phyloP scores from a whole-genome alignment of 2,113 vertebrate genomes.

The Kobus ellipsiprymnus region DNA sequence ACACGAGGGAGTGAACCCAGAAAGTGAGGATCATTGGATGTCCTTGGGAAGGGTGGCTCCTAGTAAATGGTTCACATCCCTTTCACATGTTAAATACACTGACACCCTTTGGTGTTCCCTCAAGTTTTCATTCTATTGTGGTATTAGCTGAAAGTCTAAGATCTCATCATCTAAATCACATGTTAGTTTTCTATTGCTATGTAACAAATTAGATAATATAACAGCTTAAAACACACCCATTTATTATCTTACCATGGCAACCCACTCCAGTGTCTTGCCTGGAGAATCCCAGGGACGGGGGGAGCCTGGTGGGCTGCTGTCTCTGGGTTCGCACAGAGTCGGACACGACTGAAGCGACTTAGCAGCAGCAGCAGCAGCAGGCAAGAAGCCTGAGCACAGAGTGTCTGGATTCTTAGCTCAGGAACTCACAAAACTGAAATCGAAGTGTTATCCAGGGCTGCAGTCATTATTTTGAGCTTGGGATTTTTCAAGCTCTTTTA shows the following conservation, averaged over 20 bases:
- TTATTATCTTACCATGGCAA: background rate
- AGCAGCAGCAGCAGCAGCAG: background rate
- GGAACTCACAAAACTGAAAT: background rate
- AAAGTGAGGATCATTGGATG: background rate
- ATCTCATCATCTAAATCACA: background rate
- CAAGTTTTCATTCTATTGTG: background rate
- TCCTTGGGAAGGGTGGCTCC: background rate
- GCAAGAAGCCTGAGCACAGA: background rate
- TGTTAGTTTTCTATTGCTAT: background rate
- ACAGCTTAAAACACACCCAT: background rate
- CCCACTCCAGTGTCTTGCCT: too few species aligned
- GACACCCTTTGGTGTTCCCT: background rate
- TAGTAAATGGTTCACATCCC: background rate
- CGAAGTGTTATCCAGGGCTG: background rate
- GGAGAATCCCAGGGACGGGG: too few species aligned
- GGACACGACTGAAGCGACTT: too few species aligned
- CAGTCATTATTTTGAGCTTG: background rate
- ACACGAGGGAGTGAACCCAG: background rate
- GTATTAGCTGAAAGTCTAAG: background rate
- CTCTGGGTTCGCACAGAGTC: too few species aligned
- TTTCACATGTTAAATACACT: background rate
- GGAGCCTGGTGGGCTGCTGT: too few species aligned
- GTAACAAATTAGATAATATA: background rate
- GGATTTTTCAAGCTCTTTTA: background rate
- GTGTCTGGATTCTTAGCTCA: background rate